Conservation (phyloP, 2,113 vertebrate species). For the Neolamprologus falcicula region DNA sequence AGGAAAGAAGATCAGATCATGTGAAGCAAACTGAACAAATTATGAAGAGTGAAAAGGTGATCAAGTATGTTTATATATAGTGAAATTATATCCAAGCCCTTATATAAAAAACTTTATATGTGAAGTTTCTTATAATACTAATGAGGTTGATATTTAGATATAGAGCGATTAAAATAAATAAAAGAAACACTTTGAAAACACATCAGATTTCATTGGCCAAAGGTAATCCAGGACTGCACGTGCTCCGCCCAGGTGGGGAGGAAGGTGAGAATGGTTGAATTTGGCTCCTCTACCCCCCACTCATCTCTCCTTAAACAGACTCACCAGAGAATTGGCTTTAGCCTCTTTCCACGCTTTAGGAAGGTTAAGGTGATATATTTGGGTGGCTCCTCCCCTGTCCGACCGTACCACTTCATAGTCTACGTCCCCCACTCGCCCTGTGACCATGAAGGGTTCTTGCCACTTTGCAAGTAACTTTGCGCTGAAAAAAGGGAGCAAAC, state of each 20-base stretch:
- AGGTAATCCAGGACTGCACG: not conserved
- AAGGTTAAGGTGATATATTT: not conserved
- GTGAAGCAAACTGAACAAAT: not conserved
- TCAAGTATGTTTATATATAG: not conserved
- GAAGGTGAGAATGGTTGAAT: not conserved
- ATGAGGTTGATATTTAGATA: not conserved
- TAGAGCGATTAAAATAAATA: fast-evolving
- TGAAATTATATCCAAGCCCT: not conserved
- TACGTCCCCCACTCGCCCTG: not conserved
- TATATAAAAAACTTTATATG: not conserved
- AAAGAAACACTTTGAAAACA: not conserved
- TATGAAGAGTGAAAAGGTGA: not conserved
- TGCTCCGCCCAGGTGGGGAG: not conserved
- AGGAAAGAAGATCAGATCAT: not conserved
- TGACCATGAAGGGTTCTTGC: not conserved
- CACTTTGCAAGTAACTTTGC: not conserved
- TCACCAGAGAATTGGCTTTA: not conserved
- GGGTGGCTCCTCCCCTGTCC: not conserved
- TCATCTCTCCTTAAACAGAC: fast-evolving
- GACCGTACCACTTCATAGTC: fast-evolving
- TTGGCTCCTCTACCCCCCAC: not conserved
- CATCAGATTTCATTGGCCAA: not conserved
- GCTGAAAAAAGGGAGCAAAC: not conserved
- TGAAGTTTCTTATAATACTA: not conserved
- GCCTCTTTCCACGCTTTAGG: not conserved